Conservation (phyloP, 1,140 invertebrate species). For the Condylostylus longicornis region DNA sequence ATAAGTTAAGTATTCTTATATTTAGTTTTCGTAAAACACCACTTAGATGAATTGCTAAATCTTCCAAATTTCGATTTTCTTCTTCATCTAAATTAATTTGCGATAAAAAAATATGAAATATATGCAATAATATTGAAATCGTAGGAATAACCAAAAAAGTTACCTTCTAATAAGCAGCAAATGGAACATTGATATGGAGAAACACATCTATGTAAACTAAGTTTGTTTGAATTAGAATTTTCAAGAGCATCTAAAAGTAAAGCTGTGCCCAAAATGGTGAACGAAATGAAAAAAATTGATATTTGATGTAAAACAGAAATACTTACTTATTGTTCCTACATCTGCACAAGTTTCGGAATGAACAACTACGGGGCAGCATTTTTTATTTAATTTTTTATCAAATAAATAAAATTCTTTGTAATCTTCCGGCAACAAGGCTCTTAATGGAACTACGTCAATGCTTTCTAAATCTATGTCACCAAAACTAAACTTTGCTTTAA, state of each 20-base stretch:
- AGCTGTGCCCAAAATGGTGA: slow-evolving; percentile 10
- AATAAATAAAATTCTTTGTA: slow-evolving; percentile 7
- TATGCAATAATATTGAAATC: not conserved
- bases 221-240: slow-evolving; percentile 10
- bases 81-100: slow-evolving; percentile 4
- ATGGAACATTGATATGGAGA: slow-evolving; percentile 44
- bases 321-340: slow-evolving; percentile 16
- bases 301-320: not conserved
- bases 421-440: not conserved
- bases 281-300: not conserved
- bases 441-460: slow-evolving; percentile 13
- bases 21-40: slow-evolving; percentile 35
- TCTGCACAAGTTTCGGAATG: slow-evolving; percentile 21
- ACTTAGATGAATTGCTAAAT: slow-evolving; percentile 37
- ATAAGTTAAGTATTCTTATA: slow-evolving; percentile 31
- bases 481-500: slow-evolving; percentile 14
- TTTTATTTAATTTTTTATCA: slow-evolving; percentile 12
- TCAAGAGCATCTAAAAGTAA: slow-evolving; percentile 23
- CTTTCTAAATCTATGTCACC: slow-evolving; percentile 13
- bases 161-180: slow-evolving; percentile 9
- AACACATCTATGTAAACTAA: slow-evolving; percentile 52
- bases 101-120: slow-evolving; percentile 3
- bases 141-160: too few relatives aligned
- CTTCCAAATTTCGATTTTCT: slow-evolving; percentile 26
- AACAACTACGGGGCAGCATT: slow-evolving; percentile 13